Percentiles rank a stretch among this genome's conserved stretches.
phyloP scores from a whole-genome alignment of 2,797 vertebrate genomes.

The Clarias fuscus region DNA sequence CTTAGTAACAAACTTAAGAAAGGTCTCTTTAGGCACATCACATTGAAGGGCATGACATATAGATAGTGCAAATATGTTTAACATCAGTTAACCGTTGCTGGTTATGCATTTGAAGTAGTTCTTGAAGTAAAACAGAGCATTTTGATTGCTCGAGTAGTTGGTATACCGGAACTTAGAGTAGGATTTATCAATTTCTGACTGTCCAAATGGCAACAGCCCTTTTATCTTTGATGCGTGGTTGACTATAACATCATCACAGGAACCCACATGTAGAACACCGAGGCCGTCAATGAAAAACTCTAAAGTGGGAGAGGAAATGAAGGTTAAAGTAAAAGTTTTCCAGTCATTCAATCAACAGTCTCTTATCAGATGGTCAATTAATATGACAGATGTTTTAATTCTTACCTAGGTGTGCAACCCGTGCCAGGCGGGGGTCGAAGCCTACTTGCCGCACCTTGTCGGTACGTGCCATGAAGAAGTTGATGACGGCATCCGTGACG shows the following conservation, averaged over 20 bases:
- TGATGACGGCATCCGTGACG: constrained; percentile 86
- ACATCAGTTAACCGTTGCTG: constrained; percentile 56
- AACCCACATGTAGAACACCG: constrained; percentile 84
- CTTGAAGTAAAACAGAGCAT: constrained; percentile 83
- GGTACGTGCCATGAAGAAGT: constrained; percentile 89
- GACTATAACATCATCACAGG: constrained; percentile 85
- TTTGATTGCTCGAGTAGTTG: constrained; percentile 46
- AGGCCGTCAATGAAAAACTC: constrained; percentile 91
- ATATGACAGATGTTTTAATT: neutral
- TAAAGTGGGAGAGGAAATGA: constrained; percentile 54
- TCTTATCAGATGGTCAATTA: neutral
- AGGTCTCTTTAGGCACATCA: neutral
- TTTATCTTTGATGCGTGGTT: constrained; percentile 81
- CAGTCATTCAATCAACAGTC: neutral
- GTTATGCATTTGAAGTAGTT: constrained; percentile 88
- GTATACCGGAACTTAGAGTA: constrained; percentile 83
- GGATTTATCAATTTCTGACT: constrained; percentile 69
- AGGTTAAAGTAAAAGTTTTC: neutral
- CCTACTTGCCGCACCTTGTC: constrained; percentile 84
- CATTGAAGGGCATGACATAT: neutral
- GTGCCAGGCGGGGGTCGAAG: constrained; percentile 83
- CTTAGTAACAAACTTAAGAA: neutral
- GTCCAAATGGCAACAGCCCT: constrained; percentile 76
- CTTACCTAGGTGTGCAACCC: constrained; percentile 84
- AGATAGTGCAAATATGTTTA: neutral